These are phyloP conservation scores for Cygnus atratus DNA, from an alignment of 2,113 vertebrate genomes.

Conservation along the genomic window DNA sequence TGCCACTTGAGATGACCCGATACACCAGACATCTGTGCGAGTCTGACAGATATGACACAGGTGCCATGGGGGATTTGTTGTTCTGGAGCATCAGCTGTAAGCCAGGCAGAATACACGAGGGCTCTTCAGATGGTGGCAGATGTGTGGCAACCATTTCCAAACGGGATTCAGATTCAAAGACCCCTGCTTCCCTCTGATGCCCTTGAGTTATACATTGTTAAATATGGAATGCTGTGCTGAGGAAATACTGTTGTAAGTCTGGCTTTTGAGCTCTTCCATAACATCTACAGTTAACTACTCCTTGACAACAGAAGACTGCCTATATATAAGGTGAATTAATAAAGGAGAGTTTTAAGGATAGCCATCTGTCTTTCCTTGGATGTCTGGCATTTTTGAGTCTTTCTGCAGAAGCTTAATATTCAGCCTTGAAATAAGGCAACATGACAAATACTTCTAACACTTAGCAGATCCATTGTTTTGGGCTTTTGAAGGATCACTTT, in stretches of 20 bases:
- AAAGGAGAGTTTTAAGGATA: neutral
- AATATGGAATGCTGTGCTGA: neutral
- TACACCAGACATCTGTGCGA: slow-evolving; percentile 35
- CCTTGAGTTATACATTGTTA: neutral
- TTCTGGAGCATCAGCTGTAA: neutral
- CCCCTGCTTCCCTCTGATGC: neutral
- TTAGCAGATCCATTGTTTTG: neutral
- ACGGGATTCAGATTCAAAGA: neutral
- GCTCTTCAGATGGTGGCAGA: neutral
- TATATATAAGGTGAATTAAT: neutral
- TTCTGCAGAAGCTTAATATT: neutral
- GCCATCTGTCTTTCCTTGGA: neutral
- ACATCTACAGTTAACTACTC: neutral
- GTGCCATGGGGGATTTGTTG: neutral
- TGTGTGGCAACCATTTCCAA: neutral
- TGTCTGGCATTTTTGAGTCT: neutral
- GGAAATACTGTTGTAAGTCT: neutral
- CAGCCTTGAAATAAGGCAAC: neutral
- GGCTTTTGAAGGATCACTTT: neutral
- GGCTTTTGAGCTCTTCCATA: neutral
- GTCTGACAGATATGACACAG: slow-evolving; percentile 46
- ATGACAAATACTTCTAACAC: neutral
- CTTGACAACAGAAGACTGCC: neutral
- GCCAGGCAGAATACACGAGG: neutral
- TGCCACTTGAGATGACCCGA: slow-evolving; percentile 27